Percentiles rank a stretch among this genome's conserved stretches.
These are phyloP conservation scores for Pachyseris speciosa DNA, from an alignment of 64 coral and sea anemone species.

Conservation along the genomic window DNA sequence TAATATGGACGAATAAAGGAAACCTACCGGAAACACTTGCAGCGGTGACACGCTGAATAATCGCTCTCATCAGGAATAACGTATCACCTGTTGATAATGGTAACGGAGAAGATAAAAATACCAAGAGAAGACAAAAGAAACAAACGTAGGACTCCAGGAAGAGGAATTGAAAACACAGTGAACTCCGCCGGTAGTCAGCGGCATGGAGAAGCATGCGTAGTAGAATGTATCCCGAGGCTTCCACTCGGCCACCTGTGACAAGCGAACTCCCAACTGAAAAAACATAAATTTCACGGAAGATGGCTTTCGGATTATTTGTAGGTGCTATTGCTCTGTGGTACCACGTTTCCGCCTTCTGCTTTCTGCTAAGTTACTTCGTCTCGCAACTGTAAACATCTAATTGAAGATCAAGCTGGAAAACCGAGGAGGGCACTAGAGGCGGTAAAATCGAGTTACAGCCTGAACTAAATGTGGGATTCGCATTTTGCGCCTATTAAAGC, in stretches of 20 bases:
- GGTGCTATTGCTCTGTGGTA: slow-evolving; percentile 96
- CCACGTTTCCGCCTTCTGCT: slow-evolving; percentile 94
- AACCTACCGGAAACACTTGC: slow-evolving; percentile 95
- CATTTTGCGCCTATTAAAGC: not conserved
- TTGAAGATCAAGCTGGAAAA: not conserved
- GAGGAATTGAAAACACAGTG: too few relatives aligned
- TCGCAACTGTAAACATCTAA: slow-evolving; percentile 72
- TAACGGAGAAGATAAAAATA: too few relatives aligned
- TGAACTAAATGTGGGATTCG: not conserved
- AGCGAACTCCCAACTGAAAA: not conserved
- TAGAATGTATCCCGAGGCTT: not conserved
- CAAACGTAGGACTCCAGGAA: not conserved
- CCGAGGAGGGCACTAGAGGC: not conserved
- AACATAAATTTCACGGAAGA: not conserved
- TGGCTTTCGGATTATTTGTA: slow-evolving; percentile 95
- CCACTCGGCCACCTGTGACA: not conserved
- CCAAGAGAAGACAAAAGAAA: too few relatives aligned
- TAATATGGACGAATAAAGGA: not conserved
- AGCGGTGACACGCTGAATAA: slow-evolving; percentile 88
- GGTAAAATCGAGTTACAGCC: not conserved
- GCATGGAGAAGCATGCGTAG: not conserved
- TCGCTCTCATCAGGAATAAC: slow-evolving; percentile 73
- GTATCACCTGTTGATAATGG: not conserved
- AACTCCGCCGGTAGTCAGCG: not conserved
- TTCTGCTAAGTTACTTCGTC: slow-evolving; percentile 94